A percentile compares a stretch with the other conserved stretches of the same genome.
phyloP scores from a whole-genome alignment of 2,797 vertebrate genomes.

The Thaleichthys pacificus region DNA sequence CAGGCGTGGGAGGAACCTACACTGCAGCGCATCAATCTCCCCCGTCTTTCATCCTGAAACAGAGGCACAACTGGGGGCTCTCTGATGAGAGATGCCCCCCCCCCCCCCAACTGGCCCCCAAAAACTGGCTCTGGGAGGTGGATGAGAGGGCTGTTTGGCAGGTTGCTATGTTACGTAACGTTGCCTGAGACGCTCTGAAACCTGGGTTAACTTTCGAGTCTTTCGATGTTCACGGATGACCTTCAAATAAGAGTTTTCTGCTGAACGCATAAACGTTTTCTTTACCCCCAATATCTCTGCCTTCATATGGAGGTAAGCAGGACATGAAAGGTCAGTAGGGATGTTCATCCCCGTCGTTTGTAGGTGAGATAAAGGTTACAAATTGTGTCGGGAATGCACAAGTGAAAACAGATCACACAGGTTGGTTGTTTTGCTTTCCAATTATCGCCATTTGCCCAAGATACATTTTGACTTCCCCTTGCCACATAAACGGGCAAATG shows the following conservation, averaged over 20 bases:
- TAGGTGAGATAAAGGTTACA: too few species aligned
- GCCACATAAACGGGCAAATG: not conserved
- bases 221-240: slow-evolving; percentile 34
- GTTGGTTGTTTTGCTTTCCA: slow-evolving; percentile 49
- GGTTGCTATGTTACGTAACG: slow-evolving; percentile 6
- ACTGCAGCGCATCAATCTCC: slow-evolving; percentile 41
- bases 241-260: slow-evolving; percentile 33
- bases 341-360: too few species aligned
- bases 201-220: slow-evolving; percentile 20
- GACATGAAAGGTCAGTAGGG: too few species aligned
- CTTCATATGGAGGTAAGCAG: too few species aligned
- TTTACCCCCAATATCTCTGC: too few species aligned
- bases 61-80: slow-evolving; percentile 5
- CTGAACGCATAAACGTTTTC: too few species aligned
- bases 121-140: slow-evolving; percentile 2
- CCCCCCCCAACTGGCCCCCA: not conserved
- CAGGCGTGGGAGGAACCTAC: slow-evolving; percentile 37
- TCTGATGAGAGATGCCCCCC: slow-evolving; percentile 24
- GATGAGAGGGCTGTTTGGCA: not conserved
- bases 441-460: slow-evolving; percentile 45
- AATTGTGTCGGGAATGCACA: too few species aligned
- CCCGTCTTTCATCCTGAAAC: slow-evolving; percentile 14
- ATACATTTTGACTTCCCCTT: slow-evolving; percentile 30
- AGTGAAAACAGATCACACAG: slow-evolving; percentile 21
- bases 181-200: slow-evolving; percentile 1